These are phyloP conservation scores for Crossaster papposus DNA, from an alignment of 53 echinoderm and acorn worm genomes.

Conservation along the genomic window DNA sequence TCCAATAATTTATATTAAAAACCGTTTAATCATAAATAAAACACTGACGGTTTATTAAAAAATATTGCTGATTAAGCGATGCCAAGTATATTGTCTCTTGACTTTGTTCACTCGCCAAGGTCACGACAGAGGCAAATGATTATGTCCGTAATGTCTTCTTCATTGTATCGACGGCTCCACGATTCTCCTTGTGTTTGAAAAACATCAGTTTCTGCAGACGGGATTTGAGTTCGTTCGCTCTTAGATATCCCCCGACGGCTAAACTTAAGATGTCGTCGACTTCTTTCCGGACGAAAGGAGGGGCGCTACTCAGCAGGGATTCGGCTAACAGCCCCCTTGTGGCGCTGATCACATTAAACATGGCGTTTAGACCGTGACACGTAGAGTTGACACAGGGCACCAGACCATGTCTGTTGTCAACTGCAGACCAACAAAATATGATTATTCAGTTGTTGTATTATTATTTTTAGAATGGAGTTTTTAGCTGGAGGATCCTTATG, in stretches of 20 bases:
- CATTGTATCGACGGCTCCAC: neutral
- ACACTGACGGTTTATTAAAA: too few relatives aligned
- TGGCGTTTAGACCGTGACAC: conserved; percentile 75
- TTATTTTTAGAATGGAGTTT: neutral
- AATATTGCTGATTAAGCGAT: too few relatives aligned
- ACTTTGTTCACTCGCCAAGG: too few relatives aligned
- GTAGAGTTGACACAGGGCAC: conserved; percentile 68
- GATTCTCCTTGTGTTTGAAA: neutral
- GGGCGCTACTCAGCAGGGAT: conserved; percentile 61
- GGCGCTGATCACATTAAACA: conserved; percentile 72
- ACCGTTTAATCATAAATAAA: too few relatives aligned
- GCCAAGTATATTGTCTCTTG: too few relatives aligned
- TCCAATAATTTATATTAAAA: too few relatives aligned
- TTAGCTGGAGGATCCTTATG: neutral
- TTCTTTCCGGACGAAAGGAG: conserved; percentile 38
- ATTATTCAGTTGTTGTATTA: neutral
- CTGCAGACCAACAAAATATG: conserved; percentile 3
- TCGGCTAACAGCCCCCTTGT: conserved; percentile 65
- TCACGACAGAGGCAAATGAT: too few relatives aligned
- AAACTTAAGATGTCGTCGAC: neutral
- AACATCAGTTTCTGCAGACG: conserved; percentile 31
- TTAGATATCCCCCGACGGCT: conserved; percentile 11
- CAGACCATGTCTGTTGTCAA: conserved; percentile 35
- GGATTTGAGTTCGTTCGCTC: conserved; percentile 10
- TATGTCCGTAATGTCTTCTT: neutral